Base-by-base conservation (phyloP, 2,797 vertebrate genomes). In the Pangasius djambal region DNA sequence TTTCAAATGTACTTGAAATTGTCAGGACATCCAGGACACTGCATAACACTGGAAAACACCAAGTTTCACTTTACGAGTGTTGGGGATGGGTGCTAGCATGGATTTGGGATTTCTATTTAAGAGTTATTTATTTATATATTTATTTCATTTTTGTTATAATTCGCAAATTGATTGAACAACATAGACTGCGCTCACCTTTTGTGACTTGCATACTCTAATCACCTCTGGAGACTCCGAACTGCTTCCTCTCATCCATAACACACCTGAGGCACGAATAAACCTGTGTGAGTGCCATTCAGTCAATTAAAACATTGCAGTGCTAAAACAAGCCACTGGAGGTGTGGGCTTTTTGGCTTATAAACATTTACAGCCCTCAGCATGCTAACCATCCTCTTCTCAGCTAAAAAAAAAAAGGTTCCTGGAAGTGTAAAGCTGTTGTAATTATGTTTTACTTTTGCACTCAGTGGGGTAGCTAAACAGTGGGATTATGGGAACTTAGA, bases 331-430 rank as follows among this genome's bases (percentile, higher is more conserved):
- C 81, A 34, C 52, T 59, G 63, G 40, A 70, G 81, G 52, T 61
- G 20, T 48, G 65, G 34, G 57, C 79, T 22, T 78, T 82, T 67
- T 77, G 4, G 20, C 74, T 72, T 78, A 87, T 89, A 89, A 89
- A 87, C 81, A 75, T 89, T 89, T 89, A 89, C 86, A 87, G 82
- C 79, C 61, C 79, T 87, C 88, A 61, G 85, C 88, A 83, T 67
- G 79, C 88, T 83, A 77, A 37, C 77, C 86, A 15, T 84, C 15
- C 34, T 52, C 85, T 67, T 67, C 79, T 70, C 50, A 18, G 72
- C 86, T 70, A 72, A 85, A 85, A 48, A 9, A 48, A 40, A 65
- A 50, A 75, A 15, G 34, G 34, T 69, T 84, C 67, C 22, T 75
- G 85, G 57, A 89, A 83, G 78, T 86, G 74, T 79, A 87, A 84